phyloP scores from a whole-genome alignment of 2,113 vertebrate genomes.

The Semnornis frantzii region DNA sequence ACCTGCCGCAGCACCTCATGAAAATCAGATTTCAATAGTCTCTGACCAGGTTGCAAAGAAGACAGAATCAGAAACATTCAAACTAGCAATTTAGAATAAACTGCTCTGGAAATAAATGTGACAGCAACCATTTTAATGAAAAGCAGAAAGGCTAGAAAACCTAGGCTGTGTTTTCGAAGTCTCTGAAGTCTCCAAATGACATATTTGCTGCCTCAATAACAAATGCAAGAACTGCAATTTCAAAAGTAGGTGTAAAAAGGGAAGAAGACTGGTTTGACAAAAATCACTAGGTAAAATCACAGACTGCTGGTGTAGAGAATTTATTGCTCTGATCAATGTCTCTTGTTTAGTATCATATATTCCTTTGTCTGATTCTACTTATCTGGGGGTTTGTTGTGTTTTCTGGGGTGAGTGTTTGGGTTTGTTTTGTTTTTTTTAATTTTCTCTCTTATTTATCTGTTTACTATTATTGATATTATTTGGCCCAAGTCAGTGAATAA shows the following conservation, averaged over 20 bases:
- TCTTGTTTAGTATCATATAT: background rate
- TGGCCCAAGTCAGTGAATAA: background rate
- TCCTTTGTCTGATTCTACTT: background rate
- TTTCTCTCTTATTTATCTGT: background rate
- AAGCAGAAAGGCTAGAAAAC: background rate
- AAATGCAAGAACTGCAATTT: background rate
- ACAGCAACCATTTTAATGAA: constrained; percentile 47
- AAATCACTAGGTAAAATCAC: background rate
- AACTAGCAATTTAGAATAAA: constrained; percentile 18
- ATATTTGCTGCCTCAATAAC: background rate
- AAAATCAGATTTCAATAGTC: background rate
- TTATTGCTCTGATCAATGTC: background rate
- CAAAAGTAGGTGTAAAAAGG: background rate
- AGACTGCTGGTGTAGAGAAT: background rate
- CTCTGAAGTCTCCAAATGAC: constrained; percentile 18
- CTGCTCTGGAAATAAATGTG: background rate
- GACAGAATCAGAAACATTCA: background rate
- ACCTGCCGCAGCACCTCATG: background rate
- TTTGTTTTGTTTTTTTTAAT: background rate
- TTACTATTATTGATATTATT: background rate
- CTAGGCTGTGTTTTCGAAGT: background rate
- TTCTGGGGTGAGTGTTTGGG: too few species aligned
- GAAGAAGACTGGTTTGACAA: background rate
- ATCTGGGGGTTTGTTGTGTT: too few species aligned
- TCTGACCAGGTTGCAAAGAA: constrained; percentile 6